phyloP scores from a whole-genome alignment of 2,113 vertebrate species.

The Brienomyrus longianalis region DNA sequence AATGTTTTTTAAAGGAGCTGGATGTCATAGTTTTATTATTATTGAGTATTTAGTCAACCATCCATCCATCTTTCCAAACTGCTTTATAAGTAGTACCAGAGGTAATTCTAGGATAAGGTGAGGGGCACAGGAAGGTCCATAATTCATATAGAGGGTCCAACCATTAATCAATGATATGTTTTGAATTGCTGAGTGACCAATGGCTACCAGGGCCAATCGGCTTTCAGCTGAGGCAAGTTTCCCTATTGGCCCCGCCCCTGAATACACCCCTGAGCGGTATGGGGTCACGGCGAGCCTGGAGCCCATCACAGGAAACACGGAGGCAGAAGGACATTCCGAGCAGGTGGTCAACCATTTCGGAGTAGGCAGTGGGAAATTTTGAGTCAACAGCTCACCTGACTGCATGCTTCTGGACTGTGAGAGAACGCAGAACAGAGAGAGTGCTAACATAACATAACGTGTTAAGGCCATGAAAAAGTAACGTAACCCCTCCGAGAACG shows the following conservation, averaged over 20 bases:
- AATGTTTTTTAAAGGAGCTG: neutral
- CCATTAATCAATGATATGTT: neutral
- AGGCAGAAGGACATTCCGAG: neutral
- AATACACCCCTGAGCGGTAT: neutral
- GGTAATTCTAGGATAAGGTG: neutral
- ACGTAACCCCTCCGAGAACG: too few relatives aligned
- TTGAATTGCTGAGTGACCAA: neutral
- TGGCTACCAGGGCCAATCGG: neutral
- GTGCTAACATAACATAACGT: neutral
- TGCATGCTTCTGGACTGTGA: neutral
- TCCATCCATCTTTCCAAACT: neutral
- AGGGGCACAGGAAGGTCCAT: neutral
- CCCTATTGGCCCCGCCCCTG: neutral
- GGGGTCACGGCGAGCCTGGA: neutral
- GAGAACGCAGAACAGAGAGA: neutral
- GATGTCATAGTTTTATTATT: neutral
- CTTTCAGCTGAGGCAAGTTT: neutral
- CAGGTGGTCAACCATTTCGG: neutral
- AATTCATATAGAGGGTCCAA: neutral
- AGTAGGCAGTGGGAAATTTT: neutral
- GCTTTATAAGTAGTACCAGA: neutral
- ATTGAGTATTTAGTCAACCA: neutral
- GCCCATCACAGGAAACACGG: neutral
- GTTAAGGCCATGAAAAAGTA: neutral
- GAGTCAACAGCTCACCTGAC: neutral